phyloP scores from a whole-genome alignment of 1,140 invertebrate species.

The Cardiocondyla obscurior region DNA sequence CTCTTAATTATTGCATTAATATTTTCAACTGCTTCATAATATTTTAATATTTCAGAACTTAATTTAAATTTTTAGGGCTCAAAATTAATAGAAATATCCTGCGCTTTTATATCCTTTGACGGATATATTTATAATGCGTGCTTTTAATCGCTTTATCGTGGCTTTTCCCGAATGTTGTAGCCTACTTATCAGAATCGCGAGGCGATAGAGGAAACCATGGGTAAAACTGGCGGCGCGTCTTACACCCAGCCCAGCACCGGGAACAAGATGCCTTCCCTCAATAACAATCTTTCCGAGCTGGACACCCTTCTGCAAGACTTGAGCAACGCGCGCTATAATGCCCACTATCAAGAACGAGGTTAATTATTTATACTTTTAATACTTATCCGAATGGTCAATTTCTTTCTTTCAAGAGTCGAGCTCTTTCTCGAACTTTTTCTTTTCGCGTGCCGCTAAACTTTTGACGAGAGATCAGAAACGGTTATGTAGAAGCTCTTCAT shows the following conservation, averaged over 20 bases:
- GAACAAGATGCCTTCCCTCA: slow-evolving; percentile 85
- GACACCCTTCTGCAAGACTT: slow-evolving; percentile 96
- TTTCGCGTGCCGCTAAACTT: not conserved
- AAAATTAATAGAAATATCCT: not conserved
- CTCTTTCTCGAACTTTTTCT: not conserved
- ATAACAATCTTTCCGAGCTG: slow-evolving; percentile 94
- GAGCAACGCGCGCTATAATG: slow-evolving; percentile 91
- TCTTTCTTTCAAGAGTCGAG: not conserved
- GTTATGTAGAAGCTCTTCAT: not conserved
- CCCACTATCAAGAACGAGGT: slow-evolving; percentile 79
- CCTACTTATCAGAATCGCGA: slow-evolving; percentile 88
- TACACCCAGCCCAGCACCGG: slow-evolving; percentile 71
- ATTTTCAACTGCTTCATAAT: not conserved
- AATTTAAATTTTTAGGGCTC: not conserved
- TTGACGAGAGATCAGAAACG: not conserved
- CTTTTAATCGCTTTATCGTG: slow-evolving; percentile 1
- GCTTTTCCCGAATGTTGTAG: slow-evolving; percentile 80
- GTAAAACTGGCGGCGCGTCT: slow-evolving; percentile 76
- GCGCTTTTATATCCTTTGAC: not conserved
- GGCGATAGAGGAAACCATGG: slow-evolving; percentile 84
- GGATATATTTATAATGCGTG: not conserved
- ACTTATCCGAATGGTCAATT: not conserved
- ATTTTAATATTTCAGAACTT: not conserved
- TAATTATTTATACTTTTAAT: slow-evolving; percentile 23
- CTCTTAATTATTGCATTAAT: not conserved